Percentiles rank a stretch among this genome's conserved stretches.
These are phyloP conservation scores for Chanos chanos DNA, from an alignment of 2,797 vertebrate genomes.

Conservation along the genomic window DNA sequence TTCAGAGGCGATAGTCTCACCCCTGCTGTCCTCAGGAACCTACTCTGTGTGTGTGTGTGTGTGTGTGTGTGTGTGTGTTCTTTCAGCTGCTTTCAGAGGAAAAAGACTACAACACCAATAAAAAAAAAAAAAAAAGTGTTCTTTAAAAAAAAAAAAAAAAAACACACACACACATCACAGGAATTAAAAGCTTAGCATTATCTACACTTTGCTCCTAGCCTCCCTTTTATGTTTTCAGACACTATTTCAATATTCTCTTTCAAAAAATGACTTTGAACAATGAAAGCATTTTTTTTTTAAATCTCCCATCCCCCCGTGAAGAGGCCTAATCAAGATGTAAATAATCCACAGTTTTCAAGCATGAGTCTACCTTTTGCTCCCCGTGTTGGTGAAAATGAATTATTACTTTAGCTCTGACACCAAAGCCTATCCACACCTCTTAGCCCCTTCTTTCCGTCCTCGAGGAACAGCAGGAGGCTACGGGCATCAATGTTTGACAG, in stretches of 20 bases:
- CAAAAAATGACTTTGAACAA: conserved; percentile 61
- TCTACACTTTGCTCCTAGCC: conserved; percentile 54
- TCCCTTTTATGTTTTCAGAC: conserved; percentile 61
- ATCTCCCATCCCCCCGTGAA: conserved; percentile 6
- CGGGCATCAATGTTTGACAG: conserved; percentile 69
- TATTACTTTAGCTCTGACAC: conserved; percentile 32
- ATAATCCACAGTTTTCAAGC: conserved; percentile 54
- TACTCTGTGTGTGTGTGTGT: conserved; percentile 40
- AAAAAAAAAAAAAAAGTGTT: conserved; percentile 60
- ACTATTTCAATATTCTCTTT: conserved; percentile 40
- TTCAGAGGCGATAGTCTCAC: conserved; percentile 27
- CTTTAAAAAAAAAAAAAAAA: too few species aligned
- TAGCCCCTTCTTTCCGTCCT: conserved; percentile 46
- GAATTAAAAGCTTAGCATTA: conserved; percentile 52
- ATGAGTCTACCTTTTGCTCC: conserved; percentile 46
- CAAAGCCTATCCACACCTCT: conserved; percentile 52
- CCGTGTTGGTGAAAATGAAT: conserved; percentile 49
- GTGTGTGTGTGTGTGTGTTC: conserved; percentile 14
- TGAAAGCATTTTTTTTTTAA: conserved; percentile 41
- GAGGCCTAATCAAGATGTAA: conserved; percentile 62
- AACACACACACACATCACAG: conserved; percentile 39
- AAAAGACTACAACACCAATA: conserved; percentile 61
- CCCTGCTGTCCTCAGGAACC: conserved; percentile 47
- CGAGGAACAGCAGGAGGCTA: conserved; percentile 53
- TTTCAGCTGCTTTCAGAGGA: conserved; percentile 56